Base-by-base conservation (phyloP, 2,797 vertebrate species). In the Enoplosus armatus region DNA sequence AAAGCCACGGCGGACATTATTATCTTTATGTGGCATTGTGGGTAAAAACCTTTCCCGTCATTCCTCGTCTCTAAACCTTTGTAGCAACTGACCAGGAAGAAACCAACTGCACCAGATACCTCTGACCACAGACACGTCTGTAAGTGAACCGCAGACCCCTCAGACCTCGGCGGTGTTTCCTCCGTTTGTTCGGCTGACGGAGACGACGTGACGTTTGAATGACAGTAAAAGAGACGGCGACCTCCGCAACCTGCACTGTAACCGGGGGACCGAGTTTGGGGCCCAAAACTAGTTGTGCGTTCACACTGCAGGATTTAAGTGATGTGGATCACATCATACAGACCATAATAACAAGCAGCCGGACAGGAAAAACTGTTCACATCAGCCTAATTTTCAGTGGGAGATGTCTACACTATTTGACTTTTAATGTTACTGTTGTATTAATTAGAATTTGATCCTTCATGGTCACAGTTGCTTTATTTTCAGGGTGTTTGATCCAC, bases 51-150 rank as follows among this genome's bases (percentile, higher is more conserved):
- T 48, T 26, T 53, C 65, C 53, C 11, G 24, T 69, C 75, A 75
- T 75, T 83, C n/a, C 72, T 72, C 1, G 15, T 77, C 26, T 55
- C 11, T 26, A 24, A 79, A 50, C 33, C 4, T 53, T 60, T 20
- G 69, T 82, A 77, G 85, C 80, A 72, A 7, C 80, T 47, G 59
- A 77, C 27, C 54, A 73, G 65, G 51, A 70, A 50, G 51, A 69
- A 72, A 60, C 20, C 20, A 29, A 62, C 66, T 74, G 66, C 68
- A 74, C 45, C 63, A 73, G 81, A 90, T 92, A 92, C 93, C 91
- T 94, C 88, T 67, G 75, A 83, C 33, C n/a, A 68, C 64, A 37
- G 62, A 89, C 84, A 74, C 53, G 70, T 87, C 81, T 84, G 74
- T 85, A 67, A 63, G 24, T 51, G 41, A 63, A 68, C 74, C 60